Conservation (phyloP, 2,888 invertebrate genomes). For the Stenchaetothrips biformis region DNA sequence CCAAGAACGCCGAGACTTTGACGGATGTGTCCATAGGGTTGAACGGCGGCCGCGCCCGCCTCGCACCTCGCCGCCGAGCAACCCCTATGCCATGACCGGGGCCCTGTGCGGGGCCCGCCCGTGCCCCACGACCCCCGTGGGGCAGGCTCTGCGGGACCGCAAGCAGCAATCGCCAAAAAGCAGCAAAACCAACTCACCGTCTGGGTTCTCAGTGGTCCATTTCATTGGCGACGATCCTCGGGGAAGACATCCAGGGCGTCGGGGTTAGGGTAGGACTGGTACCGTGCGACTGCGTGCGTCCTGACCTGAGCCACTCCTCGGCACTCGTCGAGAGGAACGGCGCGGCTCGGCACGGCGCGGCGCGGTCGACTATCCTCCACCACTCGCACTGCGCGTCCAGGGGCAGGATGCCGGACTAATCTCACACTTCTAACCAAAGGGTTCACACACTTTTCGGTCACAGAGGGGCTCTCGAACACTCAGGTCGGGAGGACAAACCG, state of each 20-base stretch:
- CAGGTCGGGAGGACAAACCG: conserved; percentile 8
- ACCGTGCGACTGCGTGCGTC: background rate
- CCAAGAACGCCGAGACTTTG: too few relatives aligned
- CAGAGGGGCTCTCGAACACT: background rate
- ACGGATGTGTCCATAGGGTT: background rate
- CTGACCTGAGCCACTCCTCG: conserved; percentile 13
- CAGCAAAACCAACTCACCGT: background rate
- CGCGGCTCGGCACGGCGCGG: conserved; percentile 7
- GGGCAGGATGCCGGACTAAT: background rate
- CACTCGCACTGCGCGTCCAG: background rate
- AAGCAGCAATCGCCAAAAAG: background rate
- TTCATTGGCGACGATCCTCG: background rate
- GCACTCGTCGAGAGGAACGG: background rate
- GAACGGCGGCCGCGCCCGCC: background rate
- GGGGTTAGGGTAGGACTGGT: conserved; percentile 10
- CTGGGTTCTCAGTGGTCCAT: background rate
- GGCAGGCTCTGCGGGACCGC: background rate
- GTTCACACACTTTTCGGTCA: background rate
- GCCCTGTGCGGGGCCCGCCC: too few relatives aligned
- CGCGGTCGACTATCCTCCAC: background rate
- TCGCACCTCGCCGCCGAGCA: background rate
- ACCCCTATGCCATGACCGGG: background rate
- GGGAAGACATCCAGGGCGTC: background rate
- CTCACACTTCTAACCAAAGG: background rate
- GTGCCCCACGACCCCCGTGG: background rate